Evolutionary conservation across 92 coral and sea anemone genomes (phyloP).

Genomic region (Epizoanthus ramosus): DNA sequence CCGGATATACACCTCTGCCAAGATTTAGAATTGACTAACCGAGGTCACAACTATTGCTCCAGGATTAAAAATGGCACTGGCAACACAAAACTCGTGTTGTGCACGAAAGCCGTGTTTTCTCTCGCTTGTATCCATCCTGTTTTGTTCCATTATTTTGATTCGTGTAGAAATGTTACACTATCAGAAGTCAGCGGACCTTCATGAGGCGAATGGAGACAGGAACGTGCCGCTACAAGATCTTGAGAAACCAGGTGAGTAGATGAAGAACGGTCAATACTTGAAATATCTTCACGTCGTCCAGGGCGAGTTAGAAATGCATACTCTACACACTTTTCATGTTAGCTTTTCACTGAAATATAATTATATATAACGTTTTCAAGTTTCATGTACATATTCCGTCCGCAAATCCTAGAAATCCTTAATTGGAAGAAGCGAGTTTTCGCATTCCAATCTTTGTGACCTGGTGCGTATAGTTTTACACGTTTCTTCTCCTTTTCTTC

Average conservation of each 20-base stretch:
- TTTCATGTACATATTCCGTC: too few species aligned
- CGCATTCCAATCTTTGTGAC: too few species aligned
- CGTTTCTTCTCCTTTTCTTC: too few species aligned
- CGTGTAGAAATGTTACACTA: constrained; percentile 3
- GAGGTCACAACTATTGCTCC: too few species aligned
- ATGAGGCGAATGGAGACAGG: not conserved
- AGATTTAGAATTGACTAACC: too few species aligned
- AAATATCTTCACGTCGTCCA: not conserved
- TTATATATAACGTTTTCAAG: too few species aligned
- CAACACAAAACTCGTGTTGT: not conserved
- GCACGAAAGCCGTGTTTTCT: not conserved
- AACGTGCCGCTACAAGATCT: not conserved
- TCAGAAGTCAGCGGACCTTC: not conserved
- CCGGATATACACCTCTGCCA: too few species aligned
- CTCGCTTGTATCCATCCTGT: not conserved
- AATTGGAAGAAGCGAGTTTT: too few species aligned
- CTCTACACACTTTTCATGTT: not conserved
- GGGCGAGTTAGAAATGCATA: not conserved
- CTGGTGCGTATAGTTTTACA: too few species aligned
- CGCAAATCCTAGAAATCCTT: too few species aligned
- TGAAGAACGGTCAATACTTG: not conserved
- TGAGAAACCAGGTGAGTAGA: not conserved
- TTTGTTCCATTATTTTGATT: not conserved
- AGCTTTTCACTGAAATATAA: too few species aligned
- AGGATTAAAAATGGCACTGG: not conserved